Conservation (phyloP, 2,797 vertebrate genomes). For the Cirrhinus mrigala region DNA sequence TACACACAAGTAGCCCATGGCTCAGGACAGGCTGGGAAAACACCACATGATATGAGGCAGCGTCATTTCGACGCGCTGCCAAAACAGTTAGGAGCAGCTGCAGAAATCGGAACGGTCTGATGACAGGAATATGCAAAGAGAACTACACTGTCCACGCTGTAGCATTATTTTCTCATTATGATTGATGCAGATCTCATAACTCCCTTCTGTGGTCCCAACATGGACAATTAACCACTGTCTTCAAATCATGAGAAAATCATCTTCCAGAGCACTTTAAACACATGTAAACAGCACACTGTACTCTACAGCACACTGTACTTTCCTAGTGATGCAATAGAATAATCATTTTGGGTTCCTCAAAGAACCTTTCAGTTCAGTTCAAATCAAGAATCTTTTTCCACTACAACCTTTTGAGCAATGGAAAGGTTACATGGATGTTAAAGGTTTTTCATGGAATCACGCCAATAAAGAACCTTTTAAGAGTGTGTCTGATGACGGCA, state of each 20-base stretch:
- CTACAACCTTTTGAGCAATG: background rate
- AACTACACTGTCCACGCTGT: background rate
- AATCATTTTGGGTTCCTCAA: background rate
- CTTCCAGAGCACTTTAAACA: background rate
- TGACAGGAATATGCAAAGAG: background rate
- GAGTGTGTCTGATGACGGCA: background rate
- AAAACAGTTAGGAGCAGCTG: slow-evolving; percentile 16
- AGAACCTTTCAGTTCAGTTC: background rate
- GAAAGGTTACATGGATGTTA: background rate
- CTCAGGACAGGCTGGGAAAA: slow-evolving; percentile 19
- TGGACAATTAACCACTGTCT: slow-evolving; percentile 3
- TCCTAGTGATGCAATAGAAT: background rate
- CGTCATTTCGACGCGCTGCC: slow-evolving; percentile 2
- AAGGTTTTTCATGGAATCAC: background rate
- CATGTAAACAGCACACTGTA: background rate
- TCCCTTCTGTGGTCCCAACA: background rate
- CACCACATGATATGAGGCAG: background rate
- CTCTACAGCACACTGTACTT: slow-evolving; percentile 3
- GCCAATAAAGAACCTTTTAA: background rate
- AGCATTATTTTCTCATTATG: slow-evolving; percentile 4
- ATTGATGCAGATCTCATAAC: background rate
- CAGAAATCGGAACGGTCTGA: background rate
- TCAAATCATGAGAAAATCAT: background rate
- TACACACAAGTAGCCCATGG: slow-evolving; percentile 12
- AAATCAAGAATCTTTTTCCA: background rate